These are phyloP conservation scores for Perca flavescens DNA, from an alignment of 2,113 vertebrate genomes.

Conservation along the genomic window DNA sequence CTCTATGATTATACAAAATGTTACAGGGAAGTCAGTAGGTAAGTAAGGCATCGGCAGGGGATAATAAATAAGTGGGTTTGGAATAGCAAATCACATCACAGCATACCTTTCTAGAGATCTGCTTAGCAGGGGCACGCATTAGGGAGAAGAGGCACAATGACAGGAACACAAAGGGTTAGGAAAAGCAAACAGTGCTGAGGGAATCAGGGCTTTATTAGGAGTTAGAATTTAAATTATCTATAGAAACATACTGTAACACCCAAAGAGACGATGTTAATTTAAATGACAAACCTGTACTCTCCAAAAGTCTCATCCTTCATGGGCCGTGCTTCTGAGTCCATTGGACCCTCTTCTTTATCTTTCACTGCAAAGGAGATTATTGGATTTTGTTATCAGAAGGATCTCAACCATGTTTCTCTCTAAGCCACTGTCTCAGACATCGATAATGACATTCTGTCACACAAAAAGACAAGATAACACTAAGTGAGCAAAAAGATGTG, in stretches of 20 bases:
- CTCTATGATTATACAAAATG: conserved; percentile 6
- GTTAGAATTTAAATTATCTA: conserved; percentile 24
- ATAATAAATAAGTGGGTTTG: conserved; percentile 30
- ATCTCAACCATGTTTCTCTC: conserved; percentile 43
- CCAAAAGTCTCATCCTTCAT: conserved; percentile 96
- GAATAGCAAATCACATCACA: conserved; percentile 49
- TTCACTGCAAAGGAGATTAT: conserved; percentile 86
- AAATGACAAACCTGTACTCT: conserved; percentile 90
- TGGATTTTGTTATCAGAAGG: conserved; percentile 59
- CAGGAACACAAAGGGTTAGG: conserved; percentile 73
- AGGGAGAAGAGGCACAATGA: conserved; percentile 64
- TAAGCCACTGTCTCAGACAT: conserved; percentile 49
- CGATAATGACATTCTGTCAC: conserved; percentile 40
- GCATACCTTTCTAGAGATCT: conserved; percentile 97
- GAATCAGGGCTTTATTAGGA: conserved; percentile 46
- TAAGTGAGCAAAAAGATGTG: conserved; percentile 9
- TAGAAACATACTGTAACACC: conserved; percentile 12
- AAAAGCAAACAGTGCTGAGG: conserved; percentile 53
- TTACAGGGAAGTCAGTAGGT: conserved; percentile 9
- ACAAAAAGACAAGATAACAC: conserved; percentile 48
- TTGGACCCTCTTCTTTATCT: conserved; percentile 94
- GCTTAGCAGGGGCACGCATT: conserved; percentile 80
- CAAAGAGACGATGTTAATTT: not conserved
- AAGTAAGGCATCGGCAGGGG: conserved; percentile 11
- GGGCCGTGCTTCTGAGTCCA: conserved; percentile 92